Base-by-base conservation (phyloP, 2,888 invertebrate genomes). In the Steinernema carpocapsae region DNA sequence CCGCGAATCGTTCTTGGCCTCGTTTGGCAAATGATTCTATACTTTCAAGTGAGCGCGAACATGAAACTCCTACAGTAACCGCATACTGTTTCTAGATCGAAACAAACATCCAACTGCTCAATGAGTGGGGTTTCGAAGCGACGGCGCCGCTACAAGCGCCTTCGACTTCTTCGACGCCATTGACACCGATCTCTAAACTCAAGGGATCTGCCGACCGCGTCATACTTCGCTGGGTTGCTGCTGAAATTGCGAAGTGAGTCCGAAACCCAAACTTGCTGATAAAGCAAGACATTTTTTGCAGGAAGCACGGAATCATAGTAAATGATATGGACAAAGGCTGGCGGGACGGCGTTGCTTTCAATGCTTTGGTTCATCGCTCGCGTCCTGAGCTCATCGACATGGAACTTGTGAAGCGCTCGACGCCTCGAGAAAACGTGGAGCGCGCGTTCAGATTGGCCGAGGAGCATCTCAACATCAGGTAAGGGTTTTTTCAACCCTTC, bases 1-100 rank as follows among this genome's bases (percentile, higher is more conserved):
- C 86, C 86, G 37, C 77, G 83, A 51, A 86, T 88, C 76, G 82
- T 87, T n/a, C 83, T 87, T 70, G 87, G 88, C 7, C 82, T 87
- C 59, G 79, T 87, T 26, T 87, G 87, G 87, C 87, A 87, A 77
- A 87, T 87, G 72, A 87, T 87, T 75, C 79, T 88, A 46, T 85
- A 87, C 79, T 87, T 87, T 82, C 87, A 87, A 80, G 86, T 86
- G 51, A 2, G 17, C 22, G 1, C 26, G 12, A n/a, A 72, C 22
- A 19, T 22, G 17, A n/a, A 10, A 22, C 17, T 3, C 73, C n/a
- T 29, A 74, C 46, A 29, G 46, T 48, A 74, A 56, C 26, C 51
- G 10, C 10, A 22, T 17, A n/a, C 22, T 37, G 6, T 24, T 77
- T 80, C 29, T 77, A 85, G 85, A 83, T 85, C 71, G 86, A 87